Base-by-base conservation (phyloP, 1,140 invertebrate species). In the Samia ricini region DNA sequence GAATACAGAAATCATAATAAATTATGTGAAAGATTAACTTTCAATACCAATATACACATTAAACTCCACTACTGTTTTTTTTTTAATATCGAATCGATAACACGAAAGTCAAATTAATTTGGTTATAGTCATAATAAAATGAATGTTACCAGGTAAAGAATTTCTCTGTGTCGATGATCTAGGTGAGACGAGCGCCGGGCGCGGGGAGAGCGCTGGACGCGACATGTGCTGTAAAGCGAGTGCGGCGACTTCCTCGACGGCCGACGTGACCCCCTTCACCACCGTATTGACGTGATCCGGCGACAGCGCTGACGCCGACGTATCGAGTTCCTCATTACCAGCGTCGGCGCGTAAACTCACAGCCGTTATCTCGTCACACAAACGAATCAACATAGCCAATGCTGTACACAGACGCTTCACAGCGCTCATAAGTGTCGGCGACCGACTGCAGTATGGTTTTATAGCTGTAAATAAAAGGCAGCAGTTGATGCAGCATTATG, bases 371-470 rank as follows among this genome's bases (percentile, higher is more conserved):
- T 97, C 95, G 87, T 99, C 97, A 84, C 97, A 97, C 60, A 98
- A 93, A 76, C 96, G 95, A 66, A 99, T 95, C 60, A 99, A 92
- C 83, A 95, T 94, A 10, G 97, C 97, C 49, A 98, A 88, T 60
- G 95, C 95, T 72, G 96, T 95, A 78, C 97, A 97, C 22, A 98
- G 94, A 83, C 96, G 94, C 83, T 95, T 96, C 20, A 96, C 96
- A 15, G 96, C 95, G 22, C 95, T 96, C 66, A 84, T 85, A 56
- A 93, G 83, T 19, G 63, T 79, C 50, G 73, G 90, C 62, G 79
- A 91, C 69, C 74, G 85, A 75, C 70, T 81, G 81, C 79, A 91
- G 70, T 90, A 91, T 18, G 90, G 90, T 69, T 90, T 91, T 76
- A 91, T 91, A 69, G 87, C 90, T 91, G 81, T 18, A 80, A 84